phyloP scores from a whole-genome alignment of 2,113 vertebrate species.

The Falco punctatus region DNA sequence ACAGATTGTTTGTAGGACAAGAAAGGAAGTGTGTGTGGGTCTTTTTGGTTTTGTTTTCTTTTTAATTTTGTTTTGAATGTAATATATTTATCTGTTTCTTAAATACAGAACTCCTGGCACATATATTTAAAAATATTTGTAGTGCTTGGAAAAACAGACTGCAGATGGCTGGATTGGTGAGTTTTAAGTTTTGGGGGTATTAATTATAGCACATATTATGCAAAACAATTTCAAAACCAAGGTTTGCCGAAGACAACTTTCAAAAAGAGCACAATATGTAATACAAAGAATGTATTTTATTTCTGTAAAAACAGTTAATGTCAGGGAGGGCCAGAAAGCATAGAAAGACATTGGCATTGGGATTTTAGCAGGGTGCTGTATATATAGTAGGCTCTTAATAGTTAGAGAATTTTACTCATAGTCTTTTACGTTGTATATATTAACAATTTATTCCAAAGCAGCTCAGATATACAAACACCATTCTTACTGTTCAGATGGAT shows the following conservation, averaged over 20 bases:
- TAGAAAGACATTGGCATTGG: neutral
- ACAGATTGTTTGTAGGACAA: neutral
- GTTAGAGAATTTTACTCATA: neutral
- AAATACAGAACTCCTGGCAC: neutral
- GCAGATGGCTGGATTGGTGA: neutral
- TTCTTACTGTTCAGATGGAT: neutral
- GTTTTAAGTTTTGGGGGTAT: neutral
- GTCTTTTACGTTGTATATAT: neutral
- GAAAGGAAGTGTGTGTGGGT: fast-evolving
- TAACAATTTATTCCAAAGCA: neutral
- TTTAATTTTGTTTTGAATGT: neutral
- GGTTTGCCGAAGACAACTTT: neutral
- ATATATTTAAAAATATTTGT: neutral
- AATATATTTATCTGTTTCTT: neutral
- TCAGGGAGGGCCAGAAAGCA: neutral
- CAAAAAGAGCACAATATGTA: neutral
- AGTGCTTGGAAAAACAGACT: neutral
- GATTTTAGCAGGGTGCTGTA: neutral
- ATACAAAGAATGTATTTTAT: neutral
- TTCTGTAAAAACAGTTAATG: neutral
- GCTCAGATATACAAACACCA: neutral
- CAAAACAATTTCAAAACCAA: neutral
- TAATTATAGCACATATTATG: neutral
- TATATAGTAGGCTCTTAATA: fast-evolving
- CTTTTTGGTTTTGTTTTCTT: neutral